A percentile compares a stretch with the other conserved stretches of the same genome.
These are phyloP conservation scores for Diprion similis DNA, from an alignment of 1,140 invertebrate species.

Conservation along the genomic window DNA sequence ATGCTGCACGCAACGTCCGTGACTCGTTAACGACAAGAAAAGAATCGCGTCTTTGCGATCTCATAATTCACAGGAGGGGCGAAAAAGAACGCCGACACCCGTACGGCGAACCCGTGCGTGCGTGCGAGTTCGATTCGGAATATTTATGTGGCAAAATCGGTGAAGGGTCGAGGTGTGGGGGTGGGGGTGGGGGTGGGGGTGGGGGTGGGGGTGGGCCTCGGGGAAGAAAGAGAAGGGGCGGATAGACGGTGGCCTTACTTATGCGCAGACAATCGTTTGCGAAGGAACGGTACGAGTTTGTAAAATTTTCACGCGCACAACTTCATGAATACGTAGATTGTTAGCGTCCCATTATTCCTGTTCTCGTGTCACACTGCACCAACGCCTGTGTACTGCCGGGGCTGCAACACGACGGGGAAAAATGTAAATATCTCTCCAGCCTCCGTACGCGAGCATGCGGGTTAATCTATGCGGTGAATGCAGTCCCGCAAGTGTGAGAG, in stretches of 20 bases:
- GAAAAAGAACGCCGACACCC: not conserved
- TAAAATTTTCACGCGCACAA: slow-evolving; percentile 7
- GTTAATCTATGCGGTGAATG: slow-evolving; percentile 5
- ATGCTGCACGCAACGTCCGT: not conserved
- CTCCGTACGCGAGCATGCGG: not conserved
- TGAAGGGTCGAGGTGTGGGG: not conserved
- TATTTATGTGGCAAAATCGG: slow-evolving; percentile 1
- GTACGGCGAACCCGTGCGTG: not conserved
- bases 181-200: not conserved
- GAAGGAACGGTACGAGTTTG: not conserved
- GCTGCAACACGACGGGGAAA: not conserved
- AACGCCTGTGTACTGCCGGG: too few species aligned
- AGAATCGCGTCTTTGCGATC: slow-evolving; percentile 7
- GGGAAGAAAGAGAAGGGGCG: too few species aligned
- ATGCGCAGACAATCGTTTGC: slow-evolving; percentile 1
- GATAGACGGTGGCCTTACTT: not conserved
- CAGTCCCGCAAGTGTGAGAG: slow-evolving; percentile 4
- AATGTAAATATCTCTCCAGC: slow-evolving; percentile 5
- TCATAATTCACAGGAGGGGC: not conserved
- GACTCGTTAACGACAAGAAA: not conserved
- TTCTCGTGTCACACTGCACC: slow-evolving; percentile 7
- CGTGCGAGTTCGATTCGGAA: not conserved
- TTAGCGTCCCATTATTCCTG: slow-evolving; percentile 7
- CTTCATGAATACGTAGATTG: slow-evolving; percentile 7
- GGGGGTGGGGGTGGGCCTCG: too few species aligned